Conservation (phyloP, 1,140 invertebrate genomes). For the Zophobas morio region DNA sequence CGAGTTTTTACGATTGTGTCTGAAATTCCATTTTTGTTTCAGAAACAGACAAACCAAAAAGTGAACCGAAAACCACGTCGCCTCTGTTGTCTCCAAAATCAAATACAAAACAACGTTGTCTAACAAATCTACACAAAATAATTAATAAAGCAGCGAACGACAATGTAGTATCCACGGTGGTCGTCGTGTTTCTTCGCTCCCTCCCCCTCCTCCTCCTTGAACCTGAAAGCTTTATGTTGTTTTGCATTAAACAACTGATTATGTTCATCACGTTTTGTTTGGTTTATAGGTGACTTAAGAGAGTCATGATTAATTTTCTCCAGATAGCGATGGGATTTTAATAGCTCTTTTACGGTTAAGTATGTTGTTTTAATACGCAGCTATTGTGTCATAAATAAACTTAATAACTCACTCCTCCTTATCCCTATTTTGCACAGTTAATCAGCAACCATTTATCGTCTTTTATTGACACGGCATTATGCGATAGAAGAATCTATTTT, state of each 20-base stretch:
- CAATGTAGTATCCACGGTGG: neutral
- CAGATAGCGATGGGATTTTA: conserved; percentile 64
- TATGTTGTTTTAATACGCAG: conserved; percentile 62
- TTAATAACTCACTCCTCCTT: conserved; percentile 55
- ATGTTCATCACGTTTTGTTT: conserved; percentile 62
- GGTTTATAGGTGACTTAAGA: conserved; percentile 59
- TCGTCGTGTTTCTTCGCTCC: conserved; percentile 11
- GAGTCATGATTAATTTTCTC: conserved; percentile 63
- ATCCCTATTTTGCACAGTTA: conserved; percentile 2
- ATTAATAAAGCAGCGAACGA: too few species aligned
- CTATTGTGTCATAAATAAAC: conserved; percentile 60
- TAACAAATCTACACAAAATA: too few species aligned
- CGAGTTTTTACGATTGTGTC: too few species aligned
- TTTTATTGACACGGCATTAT: neutral
- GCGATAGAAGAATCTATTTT: neutral
- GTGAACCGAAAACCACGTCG: too few species aligned
- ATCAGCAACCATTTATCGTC: neutral
- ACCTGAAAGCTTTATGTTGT: conserved; percentile 65
- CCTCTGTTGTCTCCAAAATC: too few species aligned
- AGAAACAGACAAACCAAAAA: too few species aligned
- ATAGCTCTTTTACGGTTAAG: conserved; percentile 64
- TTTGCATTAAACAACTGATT: conserved; percentile 65
- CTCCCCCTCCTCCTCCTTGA: conserved; percentile 55
- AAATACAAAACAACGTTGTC: too few species aligned
- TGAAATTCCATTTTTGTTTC: too few species aligned